Percentiles rank a stretch among this genome's conserved stretches.
These are phyloP conservation scores for Apoda limacodes DNA, from an alignment of 2,888 invertebrate genomes.

Conservation along the genomic window DNA sequence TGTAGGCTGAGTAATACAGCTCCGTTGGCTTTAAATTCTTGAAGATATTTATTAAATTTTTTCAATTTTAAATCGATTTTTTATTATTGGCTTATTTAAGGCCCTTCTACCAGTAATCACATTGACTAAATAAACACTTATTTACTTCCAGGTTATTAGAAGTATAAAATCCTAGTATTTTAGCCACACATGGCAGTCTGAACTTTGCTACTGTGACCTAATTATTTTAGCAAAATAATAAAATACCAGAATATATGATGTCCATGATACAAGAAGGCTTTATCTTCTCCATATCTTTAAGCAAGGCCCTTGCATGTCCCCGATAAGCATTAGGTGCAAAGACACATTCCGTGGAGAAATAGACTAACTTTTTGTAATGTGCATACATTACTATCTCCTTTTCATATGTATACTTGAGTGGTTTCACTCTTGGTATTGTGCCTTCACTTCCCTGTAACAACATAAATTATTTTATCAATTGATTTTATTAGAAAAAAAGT, in stretches of 20 bases:
- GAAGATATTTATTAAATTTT: too few relatives aligned
- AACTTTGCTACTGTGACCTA: not conserved
- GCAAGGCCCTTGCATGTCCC: conserved; percentile 88
- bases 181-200: not conserved
- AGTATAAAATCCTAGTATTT: too few relatives aligned
- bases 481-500: too few relatives aligned
- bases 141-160: too few relatives aligned
- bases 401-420: conserved; percentile 97
- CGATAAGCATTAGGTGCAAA: conserved; percentile 99
- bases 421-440: conserved; percentile 92
- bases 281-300: conserved; percentile 96
- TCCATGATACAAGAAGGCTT: conserved; percentile 93
- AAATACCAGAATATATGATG: conserved; percentile 86
- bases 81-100: too few relatives aligned
- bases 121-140: too few relatives aligned
- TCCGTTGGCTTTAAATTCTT: too few relatives aligned
- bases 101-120: too few relatives aligned
- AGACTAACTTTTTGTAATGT: conserved; percentile 93
- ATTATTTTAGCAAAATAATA: not conserved
- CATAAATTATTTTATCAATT: conserved; percentile 14
- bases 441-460: conserved; percentile 78
- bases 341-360: conserved; percentile 98
- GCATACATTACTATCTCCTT: conserved; percentile 99
- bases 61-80: too few relatives aligned
- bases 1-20: too few relatives aligned